Evolutionary conservation across 2,888 invertebrate genomes (phyloP).

Genomic region (Pristionchus maxplancki): DNA sequence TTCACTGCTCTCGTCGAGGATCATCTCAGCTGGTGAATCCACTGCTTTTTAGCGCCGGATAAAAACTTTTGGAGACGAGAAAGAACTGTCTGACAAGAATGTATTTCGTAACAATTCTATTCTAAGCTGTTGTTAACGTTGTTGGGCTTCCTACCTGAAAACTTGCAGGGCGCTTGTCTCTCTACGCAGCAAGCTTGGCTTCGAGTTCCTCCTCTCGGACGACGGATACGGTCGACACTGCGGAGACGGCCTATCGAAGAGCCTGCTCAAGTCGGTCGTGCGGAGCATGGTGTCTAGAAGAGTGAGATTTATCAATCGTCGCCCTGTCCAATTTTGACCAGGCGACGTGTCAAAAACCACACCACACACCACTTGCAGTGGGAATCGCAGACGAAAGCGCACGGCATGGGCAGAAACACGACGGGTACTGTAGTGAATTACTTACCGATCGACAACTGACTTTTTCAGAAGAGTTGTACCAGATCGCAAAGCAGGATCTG

Average conservation of each 20-base stretch:
- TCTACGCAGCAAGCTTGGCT: conserved; percentile 4
- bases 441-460: background rate
- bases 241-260: background rate
- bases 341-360: background rate
- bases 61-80: too few relatives aligned
- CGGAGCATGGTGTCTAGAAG: background rate
- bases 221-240: background rate
- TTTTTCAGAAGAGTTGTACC: conserved; percentile 3
- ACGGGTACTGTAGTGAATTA: background rate
- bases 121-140: too few relatives aligned
- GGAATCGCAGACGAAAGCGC: background rate
- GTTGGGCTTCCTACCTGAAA: too few relatives aligned
- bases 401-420: conserved; percentile 25
- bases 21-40: background rate
- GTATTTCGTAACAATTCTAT: too few relatives aligned
- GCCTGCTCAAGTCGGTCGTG: background rate
- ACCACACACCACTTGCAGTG: background rate
- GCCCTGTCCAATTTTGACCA: background rate
- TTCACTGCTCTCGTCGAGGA: conserved; percentile 19
- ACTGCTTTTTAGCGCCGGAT: too few relatives aligned
- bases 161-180: background rate
- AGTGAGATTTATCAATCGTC: too few relatives aligned
- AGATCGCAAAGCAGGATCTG: conserved; percentile 3
- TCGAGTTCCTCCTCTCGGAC: background rate
- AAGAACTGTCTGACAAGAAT: too few relatives aligned